Base-by-base conservation (phyloP, 2,888 invertebrate genomes). In the Oscheius sp. region DNA sequence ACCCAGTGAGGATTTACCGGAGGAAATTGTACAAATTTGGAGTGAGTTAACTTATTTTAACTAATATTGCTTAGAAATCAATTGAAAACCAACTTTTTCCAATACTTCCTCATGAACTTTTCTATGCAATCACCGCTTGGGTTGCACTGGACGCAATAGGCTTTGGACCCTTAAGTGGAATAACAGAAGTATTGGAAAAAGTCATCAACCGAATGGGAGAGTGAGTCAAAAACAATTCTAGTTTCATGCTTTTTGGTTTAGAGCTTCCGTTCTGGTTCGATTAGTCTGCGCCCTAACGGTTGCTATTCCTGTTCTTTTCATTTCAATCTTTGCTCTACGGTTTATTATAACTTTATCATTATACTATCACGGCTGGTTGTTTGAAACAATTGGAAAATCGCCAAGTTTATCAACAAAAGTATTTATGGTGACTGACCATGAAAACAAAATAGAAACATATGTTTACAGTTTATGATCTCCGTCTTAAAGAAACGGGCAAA, bases 311-410 rank as follows among this genome's bases (percentile, higher is more conserved):
- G 57, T 57, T n/a, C 27, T 68, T 6, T 31, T 63, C 39, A 42
- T 29, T 10, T 15, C 48, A n/a, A 70, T 69, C 23, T 61, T 69
- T 39, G 27, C 71, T 27, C 57, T 78, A 42, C 74, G 76, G 1
- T 58, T 63, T 46, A 65, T 61, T 2, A 52, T 78, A 1, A 78
- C 75, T 4, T 8, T 76, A 25, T 65, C 71, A 37, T 65, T 76
- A 46, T 78, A 78, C 58, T 78, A 78, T 53, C 74, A 76, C 55
- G 82, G 82, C 34, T 82, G 77, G 72, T 67, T 82, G 1, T 82
- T 81, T 67, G 82, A 82, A 70, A 78, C 75, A 20, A 70, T 81
- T 48, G 82, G 82, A 15, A 80, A 79, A 64, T 65, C 72, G 53
- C 78, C 78, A 37, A 78, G 79, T 34, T 63, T 79, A 8, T 52